These are phyloP conservation scores for Plemyria rubiginata DNA, from an alignment of 2,888 invertebrate species.

Conservation along the genomic window DNA sequence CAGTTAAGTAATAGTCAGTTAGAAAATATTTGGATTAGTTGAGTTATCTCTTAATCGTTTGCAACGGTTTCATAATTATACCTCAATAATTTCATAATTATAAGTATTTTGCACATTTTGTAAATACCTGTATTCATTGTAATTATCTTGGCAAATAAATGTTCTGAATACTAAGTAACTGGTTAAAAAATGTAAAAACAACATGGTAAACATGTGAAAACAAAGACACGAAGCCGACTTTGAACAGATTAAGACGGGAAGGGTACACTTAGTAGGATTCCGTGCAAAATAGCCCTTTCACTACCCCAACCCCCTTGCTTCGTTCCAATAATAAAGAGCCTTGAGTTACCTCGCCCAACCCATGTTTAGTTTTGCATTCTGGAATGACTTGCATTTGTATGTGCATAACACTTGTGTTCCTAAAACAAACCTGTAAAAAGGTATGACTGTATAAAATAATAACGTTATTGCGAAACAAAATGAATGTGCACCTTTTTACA, in stretches of 20 bases:
- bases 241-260: slow-evolving; percentile 25
- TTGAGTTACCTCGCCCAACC: slow-evolving; percentile 22
- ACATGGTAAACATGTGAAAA: neutral
- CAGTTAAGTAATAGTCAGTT: too few relatives aligned
- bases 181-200: neutral
- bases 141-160: too few relatives aligned
- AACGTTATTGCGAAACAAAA: too few relatives aligned
- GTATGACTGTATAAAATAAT: too few relatives aligned
- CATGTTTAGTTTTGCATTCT: slow-evolving; percentile 14
- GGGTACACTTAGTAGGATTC: slow-evolving; percentile 31
- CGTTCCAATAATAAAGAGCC: slow-evolving; percentile 24
- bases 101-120: too few relatives aligned
- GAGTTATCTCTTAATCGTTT: too few relatives aligned
- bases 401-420: neutral
- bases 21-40: too few relatives aligned
- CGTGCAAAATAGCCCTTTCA: slow-evolving; percentile 21
- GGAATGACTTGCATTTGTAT: slow-evolving; percentile 11
- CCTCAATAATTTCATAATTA: too few relatives aligned
- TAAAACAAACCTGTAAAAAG: neutral
- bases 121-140: too few relatives aligned
- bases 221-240: slow-evolving; percentile 5
- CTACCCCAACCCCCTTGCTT: slow-evolving; percentile 13
- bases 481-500: too few relatives aligned
- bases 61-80: too few relatives aligned
- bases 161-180: too few relatives aligned